Evolutionary conservation across 2,113 vertebrate genomes (phyloP), one percentile per base, ranked within the genome.

Genomic region (Rhinolophus ferrumequinum): DNA sequence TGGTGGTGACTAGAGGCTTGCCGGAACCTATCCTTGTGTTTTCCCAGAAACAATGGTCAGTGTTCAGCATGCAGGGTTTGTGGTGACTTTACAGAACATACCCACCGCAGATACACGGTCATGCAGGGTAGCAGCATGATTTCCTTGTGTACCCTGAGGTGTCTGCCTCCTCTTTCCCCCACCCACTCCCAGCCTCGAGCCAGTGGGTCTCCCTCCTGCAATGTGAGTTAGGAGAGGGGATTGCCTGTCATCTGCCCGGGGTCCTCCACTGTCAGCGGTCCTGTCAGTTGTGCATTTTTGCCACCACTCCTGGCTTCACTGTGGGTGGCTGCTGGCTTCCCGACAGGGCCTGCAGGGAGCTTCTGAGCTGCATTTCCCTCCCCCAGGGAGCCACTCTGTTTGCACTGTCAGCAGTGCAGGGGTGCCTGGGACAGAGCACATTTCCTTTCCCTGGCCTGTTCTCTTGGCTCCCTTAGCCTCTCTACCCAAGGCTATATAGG

Each of bases 371-470:
- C 15, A 3, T 47, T 30, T 54, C n/a, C 21, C 9, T 19, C 44
- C 28, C 56, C 35, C 52, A 3, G 52, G 66, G 62, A 73, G 41
- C 38, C 26, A n/a, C 54, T 22, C 30, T 35, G 16, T 89, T 60
- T 41, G 19, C 11, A 8, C 52, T 41, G 72, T 62, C 73, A 10
- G 81, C 33, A 24, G 60, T 21, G 30, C 18, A 19, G 47, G 80
- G 30, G 41, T 50, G 75, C 24, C 91, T 50, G 11, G 47, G 58
- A 19, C 41, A 75, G 44, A 21, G 18, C 21, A 69, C 4, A 41
- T 54, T 80, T 93, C 56, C 41, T 73, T 81, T 95, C 83, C 64
- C 81, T 85, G 75, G 64, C 30, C 47, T 86, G 8, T 44, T 93
- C 79, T 72, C 79, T 93, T 83, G 94, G 38, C 69, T 90, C 76